phyloP scores from a whole-genome alignment of 2,113 vertebrate species.

The Hucho hucho region DNA sequence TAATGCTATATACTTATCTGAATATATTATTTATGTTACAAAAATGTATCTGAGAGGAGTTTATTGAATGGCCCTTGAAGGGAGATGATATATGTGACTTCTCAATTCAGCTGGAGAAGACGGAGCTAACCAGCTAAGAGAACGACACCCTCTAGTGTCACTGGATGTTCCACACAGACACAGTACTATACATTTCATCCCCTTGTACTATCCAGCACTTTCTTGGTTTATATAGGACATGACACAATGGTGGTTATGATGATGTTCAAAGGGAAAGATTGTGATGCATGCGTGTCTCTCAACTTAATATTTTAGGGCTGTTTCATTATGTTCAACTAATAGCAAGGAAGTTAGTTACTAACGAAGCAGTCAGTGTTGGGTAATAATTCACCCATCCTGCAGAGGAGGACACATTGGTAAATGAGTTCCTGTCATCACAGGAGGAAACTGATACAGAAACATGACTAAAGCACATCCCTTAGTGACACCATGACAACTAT shows the following conservation, averaged over 20 bases:
- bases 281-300: not conserved
- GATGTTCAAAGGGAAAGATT: not conserved
- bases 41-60: conserved; percentile 41
- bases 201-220: conserved; percentile 22
- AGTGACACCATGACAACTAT: conserved; percentile 6
- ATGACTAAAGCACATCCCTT: not conserved
- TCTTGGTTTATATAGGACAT: conserved; percentile 10
- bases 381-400: not conserved
- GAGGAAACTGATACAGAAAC: not conserved
- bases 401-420: not conserved
- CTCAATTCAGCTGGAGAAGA: conserved; percentile 26
- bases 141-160: conserved; percentile 52
- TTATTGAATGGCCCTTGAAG: conserved; percentile 36
- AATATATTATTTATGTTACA: conserved; percentile 79
- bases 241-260: not conserved
- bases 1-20: conserved; percentile 74
- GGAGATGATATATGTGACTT: conserved; percentile 25
- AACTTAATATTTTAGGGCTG: not conserved
- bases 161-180: conserved; percentile 15
- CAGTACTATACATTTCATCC: not conserved
- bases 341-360: not conserved
- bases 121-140: conserved; percentile 34
- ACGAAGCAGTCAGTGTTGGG: not conserved
- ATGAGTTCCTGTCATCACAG: not conserved
- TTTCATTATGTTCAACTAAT: no score